Evolutionary conservation across 2,888 invertebrate species (phyloP), one percentile per base, ranked within the genome.

Genomic region (Athalia circularis): DNA sequence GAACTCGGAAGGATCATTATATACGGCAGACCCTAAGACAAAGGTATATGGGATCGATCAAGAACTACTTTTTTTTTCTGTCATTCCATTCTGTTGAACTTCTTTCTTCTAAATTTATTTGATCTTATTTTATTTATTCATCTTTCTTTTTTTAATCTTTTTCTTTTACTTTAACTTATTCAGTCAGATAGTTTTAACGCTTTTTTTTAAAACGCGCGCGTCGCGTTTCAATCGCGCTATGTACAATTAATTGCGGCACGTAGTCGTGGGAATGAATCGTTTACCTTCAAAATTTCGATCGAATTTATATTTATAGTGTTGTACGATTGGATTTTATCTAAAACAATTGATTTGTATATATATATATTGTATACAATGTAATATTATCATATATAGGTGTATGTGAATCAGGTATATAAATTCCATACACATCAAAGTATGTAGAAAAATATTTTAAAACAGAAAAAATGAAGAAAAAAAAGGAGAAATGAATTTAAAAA

Each of bases 191-290:
- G 29, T 29, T 29, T 29, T 29, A 29, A 29, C 29, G 29, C 29
- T 29, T 29, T 29, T 29, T 29, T 29, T 29, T 29, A 29, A 29
- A 29, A 29, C 29, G 29, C 29, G 29, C 59, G 57, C 59, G 57
- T 72, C 47, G 43, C 75, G 75, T 75, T 75, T 75, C 59, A 64
- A n/a, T 43, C 13, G 13, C 50, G 29, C 29, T 29, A 29, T 29
- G 29, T 29, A 29, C 29, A 29, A 29, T 64, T 50, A 75, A 61
- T 75, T 64, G 75, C 64, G 50, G 64, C 62, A 75, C 75, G 75
- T 75, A 75, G 64, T 75, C 75, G 75, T 75, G 75, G 75, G 75
- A 75, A 75, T 75, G 15, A 64, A 75, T 15, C 47, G n/a, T 6
- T 43, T 64, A 64, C n/a, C 5, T 5, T n/a, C 9, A 54, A 54